phyloP scores from a whole-genome alignment of 2,797 vertebrate species.

The Otolemur crassicaudatus region DNA sequence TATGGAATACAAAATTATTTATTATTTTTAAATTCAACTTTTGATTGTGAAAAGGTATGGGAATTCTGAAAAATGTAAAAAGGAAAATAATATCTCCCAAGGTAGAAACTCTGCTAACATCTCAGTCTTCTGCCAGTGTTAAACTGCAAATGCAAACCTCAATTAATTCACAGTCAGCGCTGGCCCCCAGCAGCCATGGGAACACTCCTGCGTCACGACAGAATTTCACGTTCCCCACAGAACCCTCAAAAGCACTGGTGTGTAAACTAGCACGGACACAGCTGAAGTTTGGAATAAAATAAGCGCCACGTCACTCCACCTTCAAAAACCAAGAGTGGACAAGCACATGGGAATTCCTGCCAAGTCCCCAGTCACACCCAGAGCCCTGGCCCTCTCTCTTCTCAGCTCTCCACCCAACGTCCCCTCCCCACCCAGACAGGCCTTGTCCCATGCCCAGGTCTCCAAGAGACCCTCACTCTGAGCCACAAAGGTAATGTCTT shows the following conservation, averaged over 20 bases:
- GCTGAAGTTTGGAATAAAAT: not conserved
- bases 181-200: not conserved
- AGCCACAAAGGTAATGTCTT: not conserved
- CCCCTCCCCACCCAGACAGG: not conserved
- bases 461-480: not conserved
- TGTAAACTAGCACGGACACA: not conserved
- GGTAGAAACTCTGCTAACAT: not conserved
- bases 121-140: not conserved
- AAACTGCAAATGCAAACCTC: not conserved
- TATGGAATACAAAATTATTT: not conserved
- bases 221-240: not conserved
- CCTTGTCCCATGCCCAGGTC: not conserved
- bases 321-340: not conserved
- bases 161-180: not conserved
- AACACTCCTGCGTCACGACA: rapidly evolving
- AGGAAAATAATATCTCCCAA: not conserved
- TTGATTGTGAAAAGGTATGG: not conserved
- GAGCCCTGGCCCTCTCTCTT: no score
- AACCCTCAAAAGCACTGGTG: not conserved
- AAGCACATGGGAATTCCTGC: not conserved
- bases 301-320: not conserved
- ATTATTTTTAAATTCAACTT: not conserved
- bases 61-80: not conserved
- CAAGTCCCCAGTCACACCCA: not conserved
- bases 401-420: not conserved